A percentile compares a stretch with the other conserved stretches of the same genome.
These are phyloP conservation scores for Phoebastria nigripes DNA, from an alignment of 2,797 vertebrate genomes.

Conservation along the genomic window DNA sequence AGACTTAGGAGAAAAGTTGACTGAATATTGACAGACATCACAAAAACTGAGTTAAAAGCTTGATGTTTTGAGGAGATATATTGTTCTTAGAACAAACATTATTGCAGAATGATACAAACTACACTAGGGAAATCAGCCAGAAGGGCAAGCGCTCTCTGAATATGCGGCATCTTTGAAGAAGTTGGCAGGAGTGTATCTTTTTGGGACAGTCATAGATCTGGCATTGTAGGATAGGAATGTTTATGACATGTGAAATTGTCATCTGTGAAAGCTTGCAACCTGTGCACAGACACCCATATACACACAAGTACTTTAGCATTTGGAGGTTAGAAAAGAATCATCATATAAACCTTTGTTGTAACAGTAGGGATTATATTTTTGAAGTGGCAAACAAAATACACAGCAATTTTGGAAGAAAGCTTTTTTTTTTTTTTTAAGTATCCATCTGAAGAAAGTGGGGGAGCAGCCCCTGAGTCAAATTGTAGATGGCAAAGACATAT, in stretches of 20 bases:
- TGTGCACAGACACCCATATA: not conserved
- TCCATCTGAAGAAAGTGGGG: not conserved
- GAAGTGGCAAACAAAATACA: not conserved
- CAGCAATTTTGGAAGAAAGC: not conserved
- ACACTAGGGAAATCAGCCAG: conserved; percentile 48
- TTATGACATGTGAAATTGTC: conserved; percentile 1
- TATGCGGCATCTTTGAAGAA: conserved; percentile 53
- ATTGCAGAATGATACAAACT: conserved; percentile 42
- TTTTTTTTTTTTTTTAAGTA: not conserved
- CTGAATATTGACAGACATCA: conserved; percentile 37
- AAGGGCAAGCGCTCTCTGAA: not conserved
- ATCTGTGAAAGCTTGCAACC: not conserved
- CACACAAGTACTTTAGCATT: not conserved
- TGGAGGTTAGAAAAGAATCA: not conserved
- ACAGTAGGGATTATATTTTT: not conserved
- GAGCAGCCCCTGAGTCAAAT: not conserved
- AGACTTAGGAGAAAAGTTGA: not conserved
- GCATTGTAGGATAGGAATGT: not conserved
- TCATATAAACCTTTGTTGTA: not conserved
- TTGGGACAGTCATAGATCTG: conserved; percentile 38
- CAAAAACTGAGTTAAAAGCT: conserved; percentile 38
- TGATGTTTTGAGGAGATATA: conserved; percentile 20
- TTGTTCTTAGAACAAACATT: conserved; percentile 57
- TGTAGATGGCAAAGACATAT: not conserved
- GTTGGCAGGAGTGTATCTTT: conserved; percentile 38